phyloP scores from a whole-genome alignment of 2,797 vertebrate genomes.

The Channallabes apus region DNA sequence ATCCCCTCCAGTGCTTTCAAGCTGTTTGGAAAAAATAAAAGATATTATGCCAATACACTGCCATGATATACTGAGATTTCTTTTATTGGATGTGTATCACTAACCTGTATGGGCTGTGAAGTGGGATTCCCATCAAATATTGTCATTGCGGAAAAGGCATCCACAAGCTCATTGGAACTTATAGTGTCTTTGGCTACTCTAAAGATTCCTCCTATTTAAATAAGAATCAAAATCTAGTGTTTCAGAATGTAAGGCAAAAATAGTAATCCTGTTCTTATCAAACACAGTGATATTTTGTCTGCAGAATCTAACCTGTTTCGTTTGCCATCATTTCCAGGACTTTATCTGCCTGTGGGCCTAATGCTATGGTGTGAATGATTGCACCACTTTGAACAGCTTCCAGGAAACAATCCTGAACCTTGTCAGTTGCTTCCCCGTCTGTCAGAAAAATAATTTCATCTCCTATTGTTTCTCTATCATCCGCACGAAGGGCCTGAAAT shows the following conservation, averaged over 20 bases:
- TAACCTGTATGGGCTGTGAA: slow-evolving; percentile 68
- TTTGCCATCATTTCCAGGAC: slow-evolving; percentile 57
- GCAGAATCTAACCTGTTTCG: slow-evolving; percentile 29
- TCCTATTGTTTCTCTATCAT: slow-evolving; percentile 54
- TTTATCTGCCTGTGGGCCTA: slow-evolving; percentile 53
- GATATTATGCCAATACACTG: neutral
- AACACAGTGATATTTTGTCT: neutral
- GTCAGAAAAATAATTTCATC: slow-evolving; percentile 69
- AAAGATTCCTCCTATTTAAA: slow-evolving; percentile 62
- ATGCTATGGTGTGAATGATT: slow-evolving; percentile 65
- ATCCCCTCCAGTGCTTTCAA: slow-evolving; percentile 59
- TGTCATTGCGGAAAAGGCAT: slow-evolving; percentile 68
- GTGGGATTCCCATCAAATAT: slow-evolving; percentile 60
- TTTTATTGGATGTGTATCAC: slow-evolving; percentile 1
- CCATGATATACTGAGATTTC: neutral
- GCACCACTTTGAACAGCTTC: slow-evolving; percentile 56
- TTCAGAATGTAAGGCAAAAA: neutral
- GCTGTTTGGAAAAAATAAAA: slow-evolving; percentile 56
- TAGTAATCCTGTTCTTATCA: neutral
- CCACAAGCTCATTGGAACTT: slow-evolving; percentile 61
- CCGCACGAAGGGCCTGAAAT: slow-evolving; percentile 60
- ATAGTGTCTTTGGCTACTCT: too few relatives aligned
- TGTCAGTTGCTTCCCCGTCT: slow-evolving; percentile 57
- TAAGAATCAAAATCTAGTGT: neutral
- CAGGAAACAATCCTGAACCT: slow-evolving; percentile 51